Evolutionary conservation across 1,140 invertebrate species (phyloP).

Genomic region (Pachyrhynchus sulphureomaculatus): DNA sequence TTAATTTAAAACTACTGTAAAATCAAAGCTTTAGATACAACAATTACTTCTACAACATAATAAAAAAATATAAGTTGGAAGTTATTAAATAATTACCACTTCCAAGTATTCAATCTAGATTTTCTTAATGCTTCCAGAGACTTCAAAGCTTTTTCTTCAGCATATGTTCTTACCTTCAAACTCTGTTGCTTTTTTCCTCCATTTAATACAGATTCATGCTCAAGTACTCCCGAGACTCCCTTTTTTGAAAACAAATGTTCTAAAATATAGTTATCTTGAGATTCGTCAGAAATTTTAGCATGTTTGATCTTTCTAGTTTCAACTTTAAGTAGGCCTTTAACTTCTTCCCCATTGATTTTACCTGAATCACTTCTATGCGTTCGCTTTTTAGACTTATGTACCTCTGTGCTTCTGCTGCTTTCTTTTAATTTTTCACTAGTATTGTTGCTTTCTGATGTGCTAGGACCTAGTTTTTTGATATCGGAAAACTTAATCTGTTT

Average conservation of each 20-base stretch:
- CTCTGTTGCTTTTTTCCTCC: conserved; percentile 51
- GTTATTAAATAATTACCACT: too few relatives aligned
- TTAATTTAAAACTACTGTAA: too few relatives aligned
- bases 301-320: conserved; percentile 40
- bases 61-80: too few relatives aligned
- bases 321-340: conserved; percentile 46
- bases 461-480: conserved; percentile 43
- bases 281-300: conserved; percentile 20
- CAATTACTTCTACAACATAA: too few relatives aligned
- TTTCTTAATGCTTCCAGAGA: conserved; percentile 58
- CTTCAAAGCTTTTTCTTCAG: conserved; percentile 54
- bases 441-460: conserved; percentile 39
- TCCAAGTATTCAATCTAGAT: conserved; percentile 53
- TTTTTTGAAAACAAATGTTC: conserved; percentile 60
- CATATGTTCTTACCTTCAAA: conserved; percentile 55
- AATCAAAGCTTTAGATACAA: too few relatives aligned
- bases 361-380: conserved; percentile 44
- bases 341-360: conserved; percentile 46
- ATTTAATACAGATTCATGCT: conserved; percentile 60
- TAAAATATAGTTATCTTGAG: conserved; percentile 59
- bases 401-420: conserved; percentile 36
- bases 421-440: conserved; percentile 3
- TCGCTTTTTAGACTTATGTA: conserved; percentile 47
- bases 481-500: conserved; percentile 40
- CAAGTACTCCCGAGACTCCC: conserved; percentile 58